Base-by-base conservation (phyloP, 1,140 invertebrate genomes). In the Protaetia brevitarsis region DNA sequence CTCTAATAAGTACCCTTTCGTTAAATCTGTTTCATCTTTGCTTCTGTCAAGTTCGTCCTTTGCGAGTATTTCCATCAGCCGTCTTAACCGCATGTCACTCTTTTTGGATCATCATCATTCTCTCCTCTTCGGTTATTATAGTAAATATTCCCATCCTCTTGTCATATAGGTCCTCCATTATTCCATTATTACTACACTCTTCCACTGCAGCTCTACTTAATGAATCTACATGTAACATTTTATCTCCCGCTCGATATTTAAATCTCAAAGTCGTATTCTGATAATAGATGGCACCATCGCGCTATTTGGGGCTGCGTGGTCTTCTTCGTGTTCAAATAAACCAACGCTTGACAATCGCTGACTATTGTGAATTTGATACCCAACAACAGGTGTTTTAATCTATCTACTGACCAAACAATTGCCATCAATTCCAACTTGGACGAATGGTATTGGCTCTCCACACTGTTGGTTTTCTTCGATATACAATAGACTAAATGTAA, bases 211-310 rank as follows among this genome's bases (percentile, higher is more conserved):
- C 65, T 26, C 75, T 57, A 45, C 73, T 75, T 16, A 77, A 57
- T 2, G 68, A 68, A 60, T 78, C 78, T n/a, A 71, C 73, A 61
- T 79, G 77, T 13, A 27, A 37, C 70, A 79, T 76, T 56, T 36
- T 64, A 3, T 30, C 29, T 23, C 23, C 56, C 11, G 56, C 23
- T 30, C 56, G 7, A 27, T 58, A 30, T 8, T 19, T 26, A 11
- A 58, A 27, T n/a, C n/a, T 11, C 28, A n/a, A n/a, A n/a, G n/a
- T n/a, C n/a, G 56, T 68, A 77, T 21, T 75, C 73, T 41, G 69
- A 56, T 5, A 77, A 19, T 2, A 65, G 21, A 4, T 67, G n/a
- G 7, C 34, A 37, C 74, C 77, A 77, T n/a, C 74, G 21, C 1
- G 68, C 64, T 1, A 73, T 66, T 30, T 67, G 64, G 0, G 68